Conservation (phyloP, 2,888 invertebrate species). For the Bembecia ichneumoniformis region DNA sequence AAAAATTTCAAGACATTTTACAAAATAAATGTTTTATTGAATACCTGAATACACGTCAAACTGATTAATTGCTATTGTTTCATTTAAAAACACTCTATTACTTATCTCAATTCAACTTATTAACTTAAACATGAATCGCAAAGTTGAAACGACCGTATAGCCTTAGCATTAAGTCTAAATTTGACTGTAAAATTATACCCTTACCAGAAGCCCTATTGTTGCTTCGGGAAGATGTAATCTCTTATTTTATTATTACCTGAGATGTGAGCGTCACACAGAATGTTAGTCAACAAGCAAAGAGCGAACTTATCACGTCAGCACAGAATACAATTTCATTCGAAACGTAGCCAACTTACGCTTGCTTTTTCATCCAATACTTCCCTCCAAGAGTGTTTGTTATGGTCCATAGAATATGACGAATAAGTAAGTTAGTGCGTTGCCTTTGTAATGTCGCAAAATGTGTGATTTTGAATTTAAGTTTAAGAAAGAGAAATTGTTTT, state of each 20-base stretch:
- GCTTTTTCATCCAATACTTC: not conserved
- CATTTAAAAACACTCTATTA: not conserved
- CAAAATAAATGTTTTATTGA: not conserved
- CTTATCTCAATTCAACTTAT: not conserved
- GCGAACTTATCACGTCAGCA: slow-evolving; percentile 12
- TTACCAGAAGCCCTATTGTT: slow-evolving; percentile 54
- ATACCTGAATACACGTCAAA: not conserved
- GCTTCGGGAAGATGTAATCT: slow-evolving; percentile 67
- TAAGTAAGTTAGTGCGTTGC: not conserved
- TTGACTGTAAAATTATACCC: slow-evolving; percentile 14
- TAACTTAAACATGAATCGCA: not conserved
- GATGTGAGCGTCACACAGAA: slow-evolving; percentile 39
- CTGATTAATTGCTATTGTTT: not conserved
- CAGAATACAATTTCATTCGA: slow-evolving; percentile 12
- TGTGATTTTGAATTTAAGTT: no score
- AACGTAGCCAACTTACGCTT: not conserved
- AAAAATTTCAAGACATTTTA: no score
- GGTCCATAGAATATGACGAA: slow-evolving; percentile 1
- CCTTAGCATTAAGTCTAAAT: not conserved
- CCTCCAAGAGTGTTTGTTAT: not conserved
- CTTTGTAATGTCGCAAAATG: not conserved
- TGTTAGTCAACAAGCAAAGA: slow-evolving; percentile 14
- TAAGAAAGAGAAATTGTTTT: no score
- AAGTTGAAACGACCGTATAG: not conserved
- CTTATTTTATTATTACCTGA: slow-evolving; percentile 66